Conservation (phyloP, 1,140 invertebrate genomes). For the Cheumatopsyche charites region DNA sequence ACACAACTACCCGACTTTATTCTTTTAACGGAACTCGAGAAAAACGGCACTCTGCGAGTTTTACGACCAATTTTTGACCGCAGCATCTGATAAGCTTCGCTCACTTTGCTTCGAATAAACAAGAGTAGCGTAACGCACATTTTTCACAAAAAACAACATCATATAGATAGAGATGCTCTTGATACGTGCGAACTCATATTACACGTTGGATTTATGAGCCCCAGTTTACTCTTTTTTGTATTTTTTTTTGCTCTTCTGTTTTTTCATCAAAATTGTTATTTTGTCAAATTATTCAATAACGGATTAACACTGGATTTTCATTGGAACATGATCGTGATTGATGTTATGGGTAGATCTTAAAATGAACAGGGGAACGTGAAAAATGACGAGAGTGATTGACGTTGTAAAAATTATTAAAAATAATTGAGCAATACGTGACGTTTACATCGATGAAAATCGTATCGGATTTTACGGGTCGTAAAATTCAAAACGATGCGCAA, state of each 20-base stretch:
- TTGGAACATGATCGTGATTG: conserved; percentile 7
- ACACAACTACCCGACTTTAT: conserved; percentile 2
- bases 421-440: conserved; percentile 8
- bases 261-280: no score
- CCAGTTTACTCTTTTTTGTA: no score
- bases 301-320: neutral
- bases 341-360: conserved; percentile 7
- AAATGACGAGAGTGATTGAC: conserved; percentile 14
- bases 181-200: no score
- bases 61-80: conserved; percentile 25
- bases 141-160: no score
- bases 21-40: conserved; percentile 14
- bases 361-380: conserved; percentile 14
- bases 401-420: conserved; percentile 8
- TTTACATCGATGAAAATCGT: no score
- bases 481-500: neutral
- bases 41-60: neutral
- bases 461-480: neutral
- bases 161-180: no score
- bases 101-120: conserved; percentile 12
- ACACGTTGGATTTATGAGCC: no score
- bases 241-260: no score
- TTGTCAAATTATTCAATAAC: no score
- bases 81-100: conserved; percentile 12
- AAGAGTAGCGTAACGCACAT: neutral